Conservation (phyloP, 1,140 invertebrate genomes). For the Lepeophtheirus salmonis region DNA sequence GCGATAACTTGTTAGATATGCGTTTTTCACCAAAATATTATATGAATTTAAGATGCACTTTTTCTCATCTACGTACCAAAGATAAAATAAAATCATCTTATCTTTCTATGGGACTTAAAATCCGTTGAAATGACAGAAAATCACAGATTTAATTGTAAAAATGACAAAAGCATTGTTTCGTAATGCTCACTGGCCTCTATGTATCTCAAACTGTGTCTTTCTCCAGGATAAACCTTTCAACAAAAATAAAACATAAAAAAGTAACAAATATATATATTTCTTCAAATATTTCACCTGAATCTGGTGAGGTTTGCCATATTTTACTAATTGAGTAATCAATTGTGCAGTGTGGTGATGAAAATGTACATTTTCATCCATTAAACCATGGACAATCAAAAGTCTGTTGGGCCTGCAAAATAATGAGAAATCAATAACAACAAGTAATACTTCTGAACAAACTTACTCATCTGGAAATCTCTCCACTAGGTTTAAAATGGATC, state of each 20-base stretch:
- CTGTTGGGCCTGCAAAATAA: conserved; percentile 53
- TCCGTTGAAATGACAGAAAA: no score
- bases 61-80: no score
- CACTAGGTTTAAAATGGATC: conserved; percentile 54
- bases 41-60: no score
- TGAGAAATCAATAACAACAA: conserved; percentile 22
- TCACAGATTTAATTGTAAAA: conserved; percentile 66
- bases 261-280: conserved; percentile 6
- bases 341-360: conserved; percentile 90
- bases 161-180: conserved; percentile 74
- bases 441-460: conserved; percentile 27
- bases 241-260: conserved; percentile 24
- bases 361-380: conserved; percentile 99
- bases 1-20: no score
- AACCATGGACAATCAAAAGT: conserved; percentile 86
- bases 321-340: conserved; percentile 67
- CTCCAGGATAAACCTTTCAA: conserved; percentile 82
- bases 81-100: no score
- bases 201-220: conserved; percentile 76
- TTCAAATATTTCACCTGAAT: conserved; percentile 40
- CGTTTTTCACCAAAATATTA: no score
- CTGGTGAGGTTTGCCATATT: conserved; percentile 76
- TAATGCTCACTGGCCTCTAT: conserved; percentile 88
- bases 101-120: no score
- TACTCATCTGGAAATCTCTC: conserved; percentile 76